Evolutionary conservation across 1,140 invertebrate species (phyloP).

Genomic region (Bradysia coprophila): DNA sequence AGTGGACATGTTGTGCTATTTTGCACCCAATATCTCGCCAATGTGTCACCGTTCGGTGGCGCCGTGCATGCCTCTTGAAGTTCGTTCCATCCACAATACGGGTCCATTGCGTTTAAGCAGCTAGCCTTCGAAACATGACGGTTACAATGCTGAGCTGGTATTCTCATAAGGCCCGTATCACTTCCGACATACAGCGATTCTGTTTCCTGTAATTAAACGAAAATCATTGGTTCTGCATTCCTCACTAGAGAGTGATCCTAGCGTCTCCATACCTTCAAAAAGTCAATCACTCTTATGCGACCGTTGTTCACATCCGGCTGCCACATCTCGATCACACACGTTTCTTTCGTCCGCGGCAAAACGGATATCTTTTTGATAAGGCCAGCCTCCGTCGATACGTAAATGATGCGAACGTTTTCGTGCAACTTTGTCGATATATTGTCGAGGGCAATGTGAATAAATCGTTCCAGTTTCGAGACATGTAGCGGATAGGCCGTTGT

Average conservation of each 20-base stretch:
- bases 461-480: constrained; percentile 46
- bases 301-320: constrained; percentile 36
- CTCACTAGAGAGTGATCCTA: too few species aligned
- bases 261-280: too few species aligned
- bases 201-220: too few species aligned
- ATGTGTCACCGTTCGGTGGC: constrained; percentile 38
- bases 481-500: constrained; percentile 48
- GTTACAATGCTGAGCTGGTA: constrained; percentile 58
- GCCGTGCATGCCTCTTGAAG: constrained; percentile 46
- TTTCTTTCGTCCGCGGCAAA: constrained; percentile 40
- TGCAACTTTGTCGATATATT: constrained; percentile 45
- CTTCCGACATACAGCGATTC: constrained; percentile 71
- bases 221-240: too few species aligned
- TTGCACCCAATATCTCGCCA: constrained; percentile 50
- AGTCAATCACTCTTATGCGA: constrained; percentile 49
- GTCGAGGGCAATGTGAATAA: constrained; percentile 65
- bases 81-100: constrained; percentile 87
- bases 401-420: constrained; percentile 48
- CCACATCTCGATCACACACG: constrained; percentile 76
- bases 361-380: constrained; percentile 66
- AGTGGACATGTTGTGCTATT: constrained; percentile 42
- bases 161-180: constrained; percentile 42
- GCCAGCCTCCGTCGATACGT: constrained; percentile 56
- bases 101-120: constrained; percentile 74
- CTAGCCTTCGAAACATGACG: constrained; percentile 45